Evolutionary conservation across 2,113 vertebrate genomes (phyloP), one percentile per base, ranked within the genome.

Genomic region (Leucopsar rothschildi): DNA sequence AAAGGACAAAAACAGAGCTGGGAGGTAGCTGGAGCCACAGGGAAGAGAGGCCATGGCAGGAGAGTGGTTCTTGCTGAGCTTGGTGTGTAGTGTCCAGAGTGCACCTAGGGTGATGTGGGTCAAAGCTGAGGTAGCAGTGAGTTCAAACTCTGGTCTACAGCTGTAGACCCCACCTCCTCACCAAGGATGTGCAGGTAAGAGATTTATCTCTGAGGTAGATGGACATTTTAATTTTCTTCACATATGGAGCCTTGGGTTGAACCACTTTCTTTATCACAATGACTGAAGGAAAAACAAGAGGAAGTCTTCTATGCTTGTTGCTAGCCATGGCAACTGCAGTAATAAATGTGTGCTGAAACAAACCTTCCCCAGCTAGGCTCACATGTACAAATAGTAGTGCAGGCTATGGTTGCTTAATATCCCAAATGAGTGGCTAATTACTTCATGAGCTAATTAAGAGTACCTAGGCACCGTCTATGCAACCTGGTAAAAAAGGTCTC

Each of bases 341-440:
- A 88, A 66, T 24, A 86, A 80, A 73, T 56, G 49, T 60, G 1
- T 81, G 75, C 82, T 47, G 79, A 92, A 64, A 75, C 79, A 90
- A 95, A 92, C 79, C 60, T 66, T 21, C 6, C 29, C 56, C 85
- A 83, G 55, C 85, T 79, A 90, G 47, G 87, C 71, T 92, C 47
- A 47, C 85, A 88, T 0, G n/a, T 64, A 88, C 59, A 66, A 90
- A 69, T 35, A 80, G 55, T 59, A 88, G 82, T 16, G 42, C 47
- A 55, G 55, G 63, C 52, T 95, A 53, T n/a, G 78, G 59, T 95
- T 96, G 85, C 70, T 88, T 91, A 86, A 95, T 49, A 75, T 52
- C 52, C 47, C 82, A 80, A 93, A 92, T 60, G 47, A 82, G 42
- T 70, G 64, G 47, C 82, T 96, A 96, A 97, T 94, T 90, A 75